Evolutionary conservation across 2,888 invertebrate genomes (phyloP).

Genomic region (Congeria kusceri): DNA sequence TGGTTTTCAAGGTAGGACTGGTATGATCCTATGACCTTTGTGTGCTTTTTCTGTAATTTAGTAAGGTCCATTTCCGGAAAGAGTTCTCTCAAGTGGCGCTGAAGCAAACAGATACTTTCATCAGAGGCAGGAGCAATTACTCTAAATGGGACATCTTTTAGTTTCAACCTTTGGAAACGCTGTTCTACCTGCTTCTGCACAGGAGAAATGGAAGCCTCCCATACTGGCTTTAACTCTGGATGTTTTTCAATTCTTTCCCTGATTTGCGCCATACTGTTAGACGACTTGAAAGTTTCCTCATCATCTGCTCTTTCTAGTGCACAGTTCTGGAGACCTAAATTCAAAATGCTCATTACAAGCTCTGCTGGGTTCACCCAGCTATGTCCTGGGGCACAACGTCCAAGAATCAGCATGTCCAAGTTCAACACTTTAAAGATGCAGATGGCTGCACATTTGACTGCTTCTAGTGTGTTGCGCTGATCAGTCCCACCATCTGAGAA

Average conservation of each 20-base stretch:
- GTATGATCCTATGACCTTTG: conserved; percentile 23
- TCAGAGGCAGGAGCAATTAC: neutral
- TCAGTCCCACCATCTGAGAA: conserved; percentile 59
- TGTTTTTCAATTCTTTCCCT: neutral
- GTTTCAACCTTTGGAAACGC: conserved; percentile 27
- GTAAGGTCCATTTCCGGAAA: conserved; percentile 43
- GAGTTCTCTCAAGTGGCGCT: conserved; percentile 36
- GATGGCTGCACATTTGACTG: conserved; percentile 53
- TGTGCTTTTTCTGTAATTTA: conserved; percentile 38
- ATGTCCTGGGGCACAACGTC: conserved; percentile 53
- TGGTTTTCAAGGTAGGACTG: conserved; percentile 21
- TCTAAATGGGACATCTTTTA: conserved; percentile 18
- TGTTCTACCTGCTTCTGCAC: conserved; percentile 18
- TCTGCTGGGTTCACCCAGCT: conserved; percentile 58
- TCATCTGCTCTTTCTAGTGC: conserved; percentile 15
- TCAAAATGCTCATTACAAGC: conserved; percentile 44
- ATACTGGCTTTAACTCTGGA: conserved; percentile 2
- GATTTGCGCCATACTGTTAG: conserved; percentile 34
- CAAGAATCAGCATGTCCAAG: conserved; percentile 52
- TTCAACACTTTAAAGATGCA: conserved; percentile 41
- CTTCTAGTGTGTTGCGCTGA: conserved; percentile 29
- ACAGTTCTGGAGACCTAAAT: conserved; percentile 58
- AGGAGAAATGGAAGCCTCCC: conserved; percentile 4
- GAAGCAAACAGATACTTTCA: conserved; percentile 9
- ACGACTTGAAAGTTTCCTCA: conserved; percentile 12